Evolutionary conservation across 2,888 invertebrate species (phyloP).

Genomic region (Phyto melanocephala): DNA sequence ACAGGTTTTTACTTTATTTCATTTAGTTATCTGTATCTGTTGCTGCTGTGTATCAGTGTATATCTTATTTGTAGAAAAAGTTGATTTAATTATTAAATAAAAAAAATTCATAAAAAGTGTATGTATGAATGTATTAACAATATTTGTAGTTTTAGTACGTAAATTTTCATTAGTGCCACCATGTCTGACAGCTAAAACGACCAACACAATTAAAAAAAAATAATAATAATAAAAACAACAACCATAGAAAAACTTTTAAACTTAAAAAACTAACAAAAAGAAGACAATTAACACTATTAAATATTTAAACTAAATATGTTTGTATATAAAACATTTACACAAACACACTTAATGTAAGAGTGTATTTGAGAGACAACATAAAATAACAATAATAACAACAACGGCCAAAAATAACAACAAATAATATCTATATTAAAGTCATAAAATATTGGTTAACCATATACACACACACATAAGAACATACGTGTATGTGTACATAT

Average conservation of each 20-base stretch:
- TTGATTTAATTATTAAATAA: constrained; percentile 37
- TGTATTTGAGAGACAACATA: background rate
- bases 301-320: constrained; percentile 39
- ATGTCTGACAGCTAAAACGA: constrained; percentile 56
- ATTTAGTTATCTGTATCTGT: constrained; percentile 21
- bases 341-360: too few species aligned
- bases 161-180: constrained; percentile 64
- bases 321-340: too few species aligned
- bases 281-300: constrained; percentile 42
- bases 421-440: background rate
- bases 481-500: too few species aligned
- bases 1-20: constrained; percentile 50
- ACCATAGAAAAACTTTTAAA: too few species aligned
- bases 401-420: constrained; percentile 8
- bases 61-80: constrained; percentile 3
- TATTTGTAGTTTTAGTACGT: constrained; percentile 45
- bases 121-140: background rate
- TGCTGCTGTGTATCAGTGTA: background rate
- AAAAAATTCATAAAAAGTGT: constrained; percentile 42
- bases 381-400: background rate
- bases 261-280: constrained; percentile 13
- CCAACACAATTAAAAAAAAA: background rate
- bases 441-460: constrained; percentile 56
- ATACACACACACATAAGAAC: too few species aligned
- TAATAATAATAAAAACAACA: too few species aligned